Percentiles rank a stretch among this genome's conserved stretches.
Evolutionary conservation across 1,140 invertebrate species (phyloP).

Genomic region (Coptotermes formosanus): DNA sequence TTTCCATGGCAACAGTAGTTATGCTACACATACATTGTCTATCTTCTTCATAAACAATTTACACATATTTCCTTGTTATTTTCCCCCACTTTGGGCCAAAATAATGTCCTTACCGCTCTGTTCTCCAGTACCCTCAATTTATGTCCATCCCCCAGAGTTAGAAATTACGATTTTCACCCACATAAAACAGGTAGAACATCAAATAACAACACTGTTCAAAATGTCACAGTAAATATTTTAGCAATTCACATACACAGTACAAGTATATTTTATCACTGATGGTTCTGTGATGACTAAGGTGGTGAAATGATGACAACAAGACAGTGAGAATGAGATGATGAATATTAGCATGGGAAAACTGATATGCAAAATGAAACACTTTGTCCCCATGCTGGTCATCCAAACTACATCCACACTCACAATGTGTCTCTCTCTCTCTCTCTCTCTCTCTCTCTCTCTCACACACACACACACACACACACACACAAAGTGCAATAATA

Average conservation of each 20-base stretch:
- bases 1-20: too few species aligned
- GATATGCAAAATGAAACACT: slow-evolving; percentile 7
- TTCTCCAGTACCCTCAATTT: too few species aligned
- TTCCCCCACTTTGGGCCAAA: too few species aligned
- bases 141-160: too few species aligned
- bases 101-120: too few species aligned
- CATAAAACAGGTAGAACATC: too few species aligned
- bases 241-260: neutral
- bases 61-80: too few species aligned
- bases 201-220: neutral
- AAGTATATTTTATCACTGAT: neutral
- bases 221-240: slow-evolving; percentile 13
- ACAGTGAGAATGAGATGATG: neutral
- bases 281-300: neutral
- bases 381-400: neutral
- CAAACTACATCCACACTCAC: neutral
- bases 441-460: neutral
- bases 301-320: neutral
- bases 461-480: neutral
- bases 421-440: too few species aligned
- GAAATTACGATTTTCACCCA: too few species aligned
- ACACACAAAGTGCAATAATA: neutral
- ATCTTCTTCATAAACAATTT: too few species aligned
- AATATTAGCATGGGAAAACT: neutral
- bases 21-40: too few species aligned